A percentile compares a stretch with the other conserved stretches of the same genome.
These are phyloP conservation scores for Numida meleagris DNA, from an alignment of 2,113 vertebrate genomes.

Conservation along the genomic window DNA sequence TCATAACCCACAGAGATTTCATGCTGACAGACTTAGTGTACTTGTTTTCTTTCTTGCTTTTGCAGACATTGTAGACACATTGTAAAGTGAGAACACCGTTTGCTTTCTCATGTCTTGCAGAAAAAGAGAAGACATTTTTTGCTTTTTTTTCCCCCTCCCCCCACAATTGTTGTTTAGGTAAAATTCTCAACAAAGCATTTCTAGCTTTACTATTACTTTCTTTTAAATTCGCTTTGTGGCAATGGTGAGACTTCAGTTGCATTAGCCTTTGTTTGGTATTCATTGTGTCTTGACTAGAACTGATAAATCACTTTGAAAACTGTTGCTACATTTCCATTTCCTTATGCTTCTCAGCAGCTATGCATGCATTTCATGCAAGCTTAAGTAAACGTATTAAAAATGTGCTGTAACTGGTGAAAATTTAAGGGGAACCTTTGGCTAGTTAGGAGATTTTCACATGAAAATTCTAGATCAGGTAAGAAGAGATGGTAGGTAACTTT, in stretches of 20 bases:
- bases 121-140: not conserved
- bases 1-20: not conserved
- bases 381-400: not conserved
- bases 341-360: not conserved
- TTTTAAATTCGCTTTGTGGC: not conserved
- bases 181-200: not conserved
- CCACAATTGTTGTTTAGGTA: not conserved
- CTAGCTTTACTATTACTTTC: not conserved
- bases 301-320: not conserved
- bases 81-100: not conserved
- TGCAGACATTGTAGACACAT: not conserved
- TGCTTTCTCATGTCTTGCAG: not conserved
- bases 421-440: not conserved
- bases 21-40: not conserved
- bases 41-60: not conserved
- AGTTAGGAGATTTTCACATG: not conserved
- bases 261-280: not conserved
- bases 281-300: not conserved
- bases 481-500: not conserved
- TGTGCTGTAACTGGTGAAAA: not conserved
- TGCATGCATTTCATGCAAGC: accelerated
- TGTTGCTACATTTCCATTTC: not conserved
- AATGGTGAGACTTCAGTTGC: not conserved
- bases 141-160: too few species aligned
- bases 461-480: not conserved